These are phyloP conservation scores for Cyphotilapia sp. DNA, from an alignment of 2,113 vertebrate species.

Conservation along the genomic window DNA sequence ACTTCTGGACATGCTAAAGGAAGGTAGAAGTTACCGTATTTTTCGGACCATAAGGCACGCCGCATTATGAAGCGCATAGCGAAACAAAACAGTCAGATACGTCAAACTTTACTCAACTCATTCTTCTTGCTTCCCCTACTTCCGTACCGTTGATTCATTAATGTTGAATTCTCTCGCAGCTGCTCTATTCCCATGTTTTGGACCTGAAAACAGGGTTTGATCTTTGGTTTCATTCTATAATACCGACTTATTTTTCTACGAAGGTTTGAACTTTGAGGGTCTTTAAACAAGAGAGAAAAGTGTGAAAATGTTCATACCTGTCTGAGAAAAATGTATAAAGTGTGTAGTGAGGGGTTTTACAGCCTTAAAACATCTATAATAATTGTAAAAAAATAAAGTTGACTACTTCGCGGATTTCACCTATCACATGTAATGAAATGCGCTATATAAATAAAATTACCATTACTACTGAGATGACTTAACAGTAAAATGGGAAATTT, in stretches of 20 bases:
- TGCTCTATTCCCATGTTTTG: not conserved
- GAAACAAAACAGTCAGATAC: not conserved
- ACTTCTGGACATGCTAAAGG: not conserved
- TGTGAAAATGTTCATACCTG: not conserved
- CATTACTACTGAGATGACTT: not conserved
- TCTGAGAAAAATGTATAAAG: not conserved
- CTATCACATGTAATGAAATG: not conserved
- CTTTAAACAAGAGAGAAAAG: not conserved
- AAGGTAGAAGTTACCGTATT: not conserved
- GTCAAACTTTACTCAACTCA: not conserved
- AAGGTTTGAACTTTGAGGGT: not conserved
- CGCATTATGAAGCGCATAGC: not conserved
- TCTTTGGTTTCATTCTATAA: not conserved
- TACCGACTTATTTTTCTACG: not conserved
- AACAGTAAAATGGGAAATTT: not conserved
- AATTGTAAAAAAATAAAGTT: not conserved
- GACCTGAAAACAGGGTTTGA: not conserved
- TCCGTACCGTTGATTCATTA: not conserved
- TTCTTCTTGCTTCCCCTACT: not conserved
- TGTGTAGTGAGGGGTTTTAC: not conserved
- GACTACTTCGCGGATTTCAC: rapidly evolving
- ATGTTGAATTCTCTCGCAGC: not conserved
- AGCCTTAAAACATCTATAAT: not conserved
- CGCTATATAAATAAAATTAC: not conserved
- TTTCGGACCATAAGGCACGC: not conserved